phyloP scores from a whole-genome alignment of 2,888 invertebrate species.

The Heliconius erato region DNA sequence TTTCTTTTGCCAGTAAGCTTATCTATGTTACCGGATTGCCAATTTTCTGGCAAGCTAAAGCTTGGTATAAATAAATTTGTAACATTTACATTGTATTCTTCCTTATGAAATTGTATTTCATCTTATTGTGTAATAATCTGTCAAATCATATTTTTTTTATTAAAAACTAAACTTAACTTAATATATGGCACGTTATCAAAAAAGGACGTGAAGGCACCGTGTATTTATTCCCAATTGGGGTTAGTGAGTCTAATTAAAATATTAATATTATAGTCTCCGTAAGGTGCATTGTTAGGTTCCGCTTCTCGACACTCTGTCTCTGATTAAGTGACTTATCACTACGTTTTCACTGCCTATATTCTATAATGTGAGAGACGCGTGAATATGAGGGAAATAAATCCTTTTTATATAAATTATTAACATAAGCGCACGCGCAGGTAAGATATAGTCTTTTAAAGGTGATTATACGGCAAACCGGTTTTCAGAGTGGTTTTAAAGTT shows the following conservation, averaged over 20 bases:
- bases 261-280: too few relatives aligned
- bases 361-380: neutral
- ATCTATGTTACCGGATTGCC: neutral
- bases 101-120: neutral
- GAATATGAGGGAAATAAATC: neutral
- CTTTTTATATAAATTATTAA: neutral
- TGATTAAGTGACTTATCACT: neutral
- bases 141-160: neutral
- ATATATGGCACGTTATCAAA: neutral
- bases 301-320: neutral
- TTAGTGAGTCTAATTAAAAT: neutral
- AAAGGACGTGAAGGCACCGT: neutral
- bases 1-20: neutral
- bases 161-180: neutral
- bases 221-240: neutral
- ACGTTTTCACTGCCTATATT: neutral
- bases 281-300: neutral
- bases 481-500: neutral
- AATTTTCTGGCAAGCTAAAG: neutral
- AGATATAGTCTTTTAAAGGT: neutral
- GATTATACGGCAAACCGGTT: slow-evolving; percentile 11
- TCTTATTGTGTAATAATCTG: neutral
- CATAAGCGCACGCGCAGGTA: slow-evolving; percentile 1
- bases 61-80: neutral
- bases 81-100: neutral